phyloP scores from a whole-genome alignment of 2,888 invertebrate species.

The Agrypnus murinus region DNA sequence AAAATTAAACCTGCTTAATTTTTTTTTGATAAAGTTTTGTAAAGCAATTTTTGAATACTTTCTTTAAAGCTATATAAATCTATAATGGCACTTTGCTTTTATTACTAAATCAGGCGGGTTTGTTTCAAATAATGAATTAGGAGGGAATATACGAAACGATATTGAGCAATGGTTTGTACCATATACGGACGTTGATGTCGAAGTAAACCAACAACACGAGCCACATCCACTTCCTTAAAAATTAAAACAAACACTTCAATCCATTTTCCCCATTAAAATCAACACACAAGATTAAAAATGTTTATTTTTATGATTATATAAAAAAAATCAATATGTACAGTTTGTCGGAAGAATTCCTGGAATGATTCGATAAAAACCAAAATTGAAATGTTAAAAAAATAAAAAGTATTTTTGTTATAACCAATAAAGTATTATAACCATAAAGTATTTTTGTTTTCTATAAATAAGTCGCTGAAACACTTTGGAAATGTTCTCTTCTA shows the following conservation, averaged over 20 bases:
- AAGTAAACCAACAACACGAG: slow-evolving; percentile 85
- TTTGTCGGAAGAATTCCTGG: too few relatives aligned
- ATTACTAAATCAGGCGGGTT: slow-evolving; percentile 84
- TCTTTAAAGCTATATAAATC: slow-evolving; percentile 14
- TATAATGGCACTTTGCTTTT: slow-evolving; percentile 42
- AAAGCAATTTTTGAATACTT: background rate
- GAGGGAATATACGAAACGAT: slow-evolving; percentile 90
- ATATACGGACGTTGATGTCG: slow-evolving; percentile 92
- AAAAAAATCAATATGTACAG: too few relatives aligned
- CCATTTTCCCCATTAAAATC: too few relatives aligned
- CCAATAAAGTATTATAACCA: too few relatives aligned
- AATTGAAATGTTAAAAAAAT: too few relatives aligned
- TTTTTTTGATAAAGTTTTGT: background rate
- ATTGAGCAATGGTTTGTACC: slow-evolving; percentile 91
- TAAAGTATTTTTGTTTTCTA: too few relatives aligned
- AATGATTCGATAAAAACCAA: too few relatives aligned
- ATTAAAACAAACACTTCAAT: background rate
- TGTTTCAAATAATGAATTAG: slow-evolving; percentile 90
- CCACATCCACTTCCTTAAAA: slow-evolving; percentile 87
- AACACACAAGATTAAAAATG: slow-evolving; percentile 14
- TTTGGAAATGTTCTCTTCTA: too few relatives aligned
- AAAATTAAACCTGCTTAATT: background rate
- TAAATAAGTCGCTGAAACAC: too few relatives aligned
- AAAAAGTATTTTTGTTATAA: too few relatives aligned
- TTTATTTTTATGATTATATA: too few relatives aligned